A percentile compares a stretch with the other conserved stretches of the same genome.
Conservation (phyloP, 37 sponge, comb jelly and placozoan genomes). For the Cliona cf. orientalis region DNA sequence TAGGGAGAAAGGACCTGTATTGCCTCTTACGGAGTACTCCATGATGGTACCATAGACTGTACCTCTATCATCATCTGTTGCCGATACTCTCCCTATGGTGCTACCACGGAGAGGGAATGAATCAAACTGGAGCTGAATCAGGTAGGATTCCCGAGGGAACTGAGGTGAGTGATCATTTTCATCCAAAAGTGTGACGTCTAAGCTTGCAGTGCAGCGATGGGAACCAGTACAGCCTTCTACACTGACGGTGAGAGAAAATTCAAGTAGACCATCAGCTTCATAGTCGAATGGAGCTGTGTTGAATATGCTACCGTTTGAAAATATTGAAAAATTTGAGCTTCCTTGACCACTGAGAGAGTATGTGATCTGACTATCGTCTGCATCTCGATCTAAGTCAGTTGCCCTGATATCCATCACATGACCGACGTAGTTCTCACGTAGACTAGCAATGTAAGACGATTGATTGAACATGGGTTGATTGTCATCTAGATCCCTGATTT, state of each 20-base stretch:
- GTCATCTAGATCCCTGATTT: conserved; percentile 49
- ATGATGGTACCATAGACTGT: conserved; percentile 10
- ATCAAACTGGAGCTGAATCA: conserved; percentile 9
- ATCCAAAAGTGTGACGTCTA: conserved; percentile 28
- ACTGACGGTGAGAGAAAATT: conserved; percentile 17
- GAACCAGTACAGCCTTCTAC: conserved; percentile 16
- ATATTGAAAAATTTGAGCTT: conserved; percentile 24
- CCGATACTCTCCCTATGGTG: conserved; percentile 41
- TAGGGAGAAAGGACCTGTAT: conserved; percentile 47
- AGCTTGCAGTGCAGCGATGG: conserved; percentile 22
- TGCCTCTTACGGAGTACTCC: conserved; percentile 29
- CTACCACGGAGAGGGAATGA: conserved; percentile 24
- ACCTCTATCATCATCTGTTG: conserved; percentile 47
- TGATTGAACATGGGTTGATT: conserved; percentile 19
- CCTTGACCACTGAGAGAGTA: conserved; percentile 18
- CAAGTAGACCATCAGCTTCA: conserved; percentile 35
- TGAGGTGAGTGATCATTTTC: conserved; percentile 55
- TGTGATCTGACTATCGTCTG: not conserved
- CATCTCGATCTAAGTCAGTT: conserved; percentile 45
- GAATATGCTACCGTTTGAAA: conserved; percentile 31
- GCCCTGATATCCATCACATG: conserved; percentile 9
- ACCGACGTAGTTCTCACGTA: conserved; percentile 49
- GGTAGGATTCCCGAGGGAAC: conserved; percentile 6
- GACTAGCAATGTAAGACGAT: not conserved
- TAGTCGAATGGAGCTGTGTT: conserved; percentile 47